These are phyloP conservation scores for Ophioninae sp. DNA, from an alignment of 2,888 invertebrate genomes.

Conservation along the genomic window DNA sequence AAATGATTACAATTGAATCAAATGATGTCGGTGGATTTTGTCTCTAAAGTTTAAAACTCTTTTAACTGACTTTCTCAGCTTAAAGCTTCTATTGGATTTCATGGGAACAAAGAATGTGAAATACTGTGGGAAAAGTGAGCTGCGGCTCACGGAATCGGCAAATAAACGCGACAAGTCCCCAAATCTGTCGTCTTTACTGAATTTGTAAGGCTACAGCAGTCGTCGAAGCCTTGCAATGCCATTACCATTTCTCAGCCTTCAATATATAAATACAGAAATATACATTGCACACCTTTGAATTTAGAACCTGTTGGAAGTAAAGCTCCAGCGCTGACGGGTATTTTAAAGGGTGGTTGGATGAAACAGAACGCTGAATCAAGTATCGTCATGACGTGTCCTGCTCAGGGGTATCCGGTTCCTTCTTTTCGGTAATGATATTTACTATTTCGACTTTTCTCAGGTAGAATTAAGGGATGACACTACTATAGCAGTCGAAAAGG, in stretches of 20 bases:
- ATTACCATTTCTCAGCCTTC: slow-evolving; percentile 35
- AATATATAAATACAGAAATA: slow-evolving; percentile 9
- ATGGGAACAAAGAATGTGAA: background rate
- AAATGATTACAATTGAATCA: too few relatives aligned
- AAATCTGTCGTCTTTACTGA: slow-evolving; percentile 34
- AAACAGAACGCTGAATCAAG: slow-evolving; percentile 85
- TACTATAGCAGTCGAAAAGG: too few relatives aligned
- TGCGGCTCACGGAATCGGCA: background rate
- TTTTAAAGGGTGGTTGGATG: slow-evolving; percentile 87
- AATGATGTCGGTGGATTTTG: background rate
- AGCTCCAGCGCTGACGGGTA: slow-evolving; percentile 87
- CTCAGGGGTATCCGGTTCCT: slow-evolving; percentile 88
- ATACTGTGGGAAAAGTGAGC: background rate
- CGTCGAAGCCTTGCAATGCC: slow-evolving; percentile 40
- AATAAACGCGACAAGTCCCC: background rate
- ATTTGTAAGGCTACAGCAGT: slow-evolving; percentile 41
- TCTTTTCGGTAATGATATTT: slow-evolving; percentile 80
- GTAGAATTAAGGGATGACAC: too few relatives aligned
- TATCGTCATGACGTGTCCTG: slow-evolving; percentile 87
- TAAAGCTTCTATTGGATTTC: background rate
- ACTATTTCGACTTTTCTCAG: background rate
- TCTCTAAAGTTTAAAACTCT: background rate
- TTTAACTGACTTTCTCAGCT: background rate
- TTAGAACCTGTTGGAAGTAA: slow-evolving; percentile 85
- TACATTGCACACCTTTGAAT: slow-evolving; percentile 25